phyloP scores from a whole-genome alignment of 2,113 vertebrate species.

The Todiramphus chloris region DNA sequence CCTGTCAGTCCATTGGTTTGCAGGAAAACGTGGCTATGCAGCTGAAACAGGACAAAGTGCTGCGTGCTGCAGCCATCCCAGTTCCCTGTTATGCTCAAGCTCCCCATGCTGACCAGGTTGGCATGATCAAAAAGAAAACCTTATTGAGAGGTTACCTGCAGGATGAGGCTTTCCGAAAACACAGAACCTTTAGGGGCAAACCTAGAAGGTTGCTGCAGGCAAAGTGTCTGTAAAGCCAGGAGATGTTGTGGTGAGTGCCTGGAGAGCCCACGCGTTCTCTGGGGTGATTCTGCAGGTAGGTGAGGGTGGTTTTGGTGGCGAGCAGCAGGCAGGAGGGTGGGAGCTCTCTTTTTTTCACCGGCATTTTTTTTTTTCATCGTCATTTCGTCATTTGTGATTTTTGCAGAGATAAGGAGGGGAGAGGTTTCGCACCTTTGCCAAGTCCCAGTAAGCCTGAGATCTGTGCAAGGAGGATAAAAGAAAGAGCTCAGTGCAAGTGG shows the following conservation, averaged over 20 bases:
- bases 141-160: neutral
- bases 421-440: neutral
- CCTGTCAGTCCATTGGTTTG: neutral
- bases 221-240: neutral
- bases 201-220: neutral
- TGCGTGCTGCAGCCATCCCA: neutral
- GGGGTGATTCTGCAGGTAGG: neutral
- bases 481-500: neutral
- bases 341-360: neutral
- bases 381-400: neutral
- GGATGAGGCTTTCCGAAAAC: neutral
- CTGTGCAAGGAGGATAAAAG: neutral
- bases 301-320: rapidly evolving
- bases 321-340: neutral
- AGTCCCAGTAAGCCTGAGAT: neutral
- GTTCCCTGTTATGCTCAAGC: neutral
- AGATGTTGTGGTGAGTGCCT: neutral
- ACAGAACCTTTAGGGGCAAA: neutral
- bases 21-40: neutral
- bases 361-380: neutral
- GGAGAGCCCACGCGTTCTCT: neutral
- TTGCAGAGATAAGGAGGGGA: neutral
- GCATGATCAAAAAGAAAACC: neutral
- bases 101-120: neutral
- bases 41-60: neutral